Evolutionary conservation across 2,113 vertebrate genomes (phyloP), one percentile per base, ranked within the genome.

Genomic region (Choloepus hoffmanni): DNA sequence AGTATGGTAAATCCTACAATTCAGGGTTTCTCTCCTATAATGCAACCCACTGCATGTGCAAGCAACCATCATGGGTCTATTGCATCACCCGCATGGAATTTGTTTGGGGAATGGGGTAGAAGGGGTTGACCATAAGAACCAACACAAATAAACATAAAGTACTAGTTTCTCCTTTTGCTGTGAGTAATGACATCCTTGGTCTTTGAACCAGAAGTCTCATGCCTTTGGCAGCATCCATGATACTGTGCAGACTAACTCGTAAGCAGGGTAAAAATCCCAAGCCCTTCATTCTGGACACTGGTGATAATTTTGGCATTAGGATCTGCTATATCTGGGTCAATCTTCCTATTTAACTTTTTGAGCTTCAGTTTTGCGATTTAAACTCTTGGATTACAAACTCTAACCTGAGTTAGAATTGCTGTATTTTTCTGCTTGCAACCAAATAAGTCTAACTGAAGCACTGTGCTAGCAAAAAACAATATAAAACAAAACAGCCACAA

Each of bases 401-500:
- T n/a, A n/a, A n/a, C n/a, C 28, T 85, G 43, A 67, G 24, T 4
- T 63, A 45, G 36, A 95, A 87, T 48, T 87, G 3, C 24, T 87
- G 3, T 28, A 70, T 74, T 81, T 48, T 53, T 84, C 94, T 28
- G 70, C 50, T 90, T 85, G 15, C 12, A 79, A 55, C 28, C 28
- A 90, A 79, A 40, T 28, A 90, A 67, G 6, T 48, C 43, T 77
- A 77, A 92, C 45, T 68, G 45, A 2, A 19, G 4, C 2, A 81
- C n/a, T 50, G 30, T 63, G 28, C 12, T 91, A 95, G 85, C 6
- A 85, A 79, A 70, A 86, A 88, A 65, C 30, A 81, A 62, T 36
- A 84, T 9, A 90, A 96, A 84, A 55, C 55, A 73, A 89, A 95
- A 94, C 3, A 85, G 18, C 6, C 62, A 89, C 3, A 89, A 92